Evolutionary conservation across 2,113 vertebrate species (phyloP).

Genomic region (Setophaga coronata): DNA sequence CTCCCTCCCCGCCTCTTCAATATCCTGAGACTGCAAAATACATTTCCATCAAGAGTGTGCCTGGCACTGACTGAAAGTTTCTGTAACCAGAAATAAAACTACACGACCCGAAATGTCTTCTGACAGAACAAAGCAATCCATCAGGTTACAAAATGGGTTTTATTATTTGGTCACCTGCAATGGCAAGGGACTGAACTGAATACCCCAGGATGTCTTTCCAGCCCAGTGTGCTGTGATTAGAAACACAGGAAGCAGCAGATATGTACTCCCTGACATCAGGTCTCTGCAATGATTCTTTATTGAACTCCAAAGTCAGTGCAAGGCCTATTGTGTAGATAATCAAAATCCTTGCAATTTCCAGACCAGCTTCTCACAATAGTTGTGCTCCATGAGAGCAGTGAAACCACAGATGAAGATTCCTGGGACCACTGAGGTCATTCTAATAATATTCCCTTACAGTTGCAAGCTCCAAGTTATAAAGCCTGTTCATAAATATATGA

Average conservation of each 20-base stretch:
- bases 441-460: background rate
- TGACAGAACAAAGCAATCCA: constrained; percentile 5
- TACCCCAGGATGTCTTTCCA: background rate
- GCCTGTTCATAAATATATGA: background rate
- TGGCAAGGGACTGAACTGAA: background rate
- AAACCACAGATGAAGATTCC: background rate
- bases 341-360: background rate
- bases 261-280: background rate
- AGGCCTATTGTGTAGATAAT: background rate
- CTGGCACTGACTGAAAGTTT: background rate
- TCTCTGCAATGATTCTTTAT: background rate
- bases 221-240: background rate
- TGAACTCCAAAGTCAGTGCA: background rate
- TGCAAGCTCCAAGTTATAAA: background rate
- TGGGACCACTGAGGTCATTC: background rate
- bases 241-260: background rate
- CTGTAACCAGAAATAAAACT: constrained; percentile 7
- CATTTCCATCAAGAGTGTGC: background rate
- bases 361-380: background rate
- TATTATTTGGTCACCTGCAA: background rate
- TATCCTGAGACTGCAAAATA: background rate
- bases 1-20: background rate
- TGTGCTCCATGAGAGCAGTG: background rate
- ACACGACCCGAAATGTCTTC: background rate
- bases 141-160: background rate